Evolutionary conservation across 2,113 vertebrate genomes (phyloP), one percentile per base, ranked within the genome.

Genomic region (Pogona vitticeps): DNA sequence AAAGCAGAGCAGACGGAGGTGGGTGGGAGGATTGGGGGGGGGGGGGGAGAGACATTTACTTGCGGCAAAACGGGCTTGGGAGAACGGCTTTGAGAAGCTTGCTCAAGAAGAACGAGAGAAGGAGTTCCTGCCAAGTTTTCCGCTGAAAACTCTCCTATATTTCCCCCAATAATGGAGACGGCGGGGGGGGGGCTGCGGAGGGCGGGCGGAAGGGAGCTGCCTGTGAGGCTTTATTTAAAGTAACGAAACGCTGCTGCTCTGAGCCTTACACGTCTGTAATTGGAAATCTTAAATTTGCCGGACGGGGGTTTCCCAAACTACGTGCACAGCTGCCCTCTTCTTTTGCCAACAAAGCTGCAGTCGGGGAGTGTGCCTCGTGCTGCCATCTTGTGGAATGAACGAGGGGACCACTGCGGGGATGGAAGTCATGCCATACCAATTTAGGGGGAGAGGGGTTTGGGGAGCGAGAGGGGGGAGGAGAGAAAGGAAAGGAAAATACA

Each of bases 331-430:
- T 6, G 0, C 17, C 31, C 1, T 76, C n/a, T 58, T 17, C 1
- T 28, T 83, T 83, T n/a, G 65, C 38, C 59, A 76, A 20, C n/a
- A 76, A 65, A 56, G 7, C 21, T 78, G 31, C 63, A 26, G 36
- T 71, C n/a, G 14, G 4, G 46, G 20, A 61, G 61, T 84, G 77
- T 31, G 2, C 67, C 76, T 63, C 82, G 18, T 80, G 87, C 40
- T 1, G 52, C 75, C 92, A 92, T 82, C 91, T 88, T 83, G 86
- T 87, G 92, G 70, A 6, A 59, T 26, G 71, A 77, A 0, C 31
- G 2, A 84, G 42, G 6, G 46, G 21, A 2, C n/a, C 15, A 1
- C 31, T 81, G 67, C n/a, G 46, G 52, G n/a, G 26, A 21, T 80
- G 76, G 65, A 79, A 86, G 59, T 70, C 23, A 13, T 59, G 17